Conservation (phyloP, 2,888 invertebrate species). For the Coenonympha glycerion region DNA sequence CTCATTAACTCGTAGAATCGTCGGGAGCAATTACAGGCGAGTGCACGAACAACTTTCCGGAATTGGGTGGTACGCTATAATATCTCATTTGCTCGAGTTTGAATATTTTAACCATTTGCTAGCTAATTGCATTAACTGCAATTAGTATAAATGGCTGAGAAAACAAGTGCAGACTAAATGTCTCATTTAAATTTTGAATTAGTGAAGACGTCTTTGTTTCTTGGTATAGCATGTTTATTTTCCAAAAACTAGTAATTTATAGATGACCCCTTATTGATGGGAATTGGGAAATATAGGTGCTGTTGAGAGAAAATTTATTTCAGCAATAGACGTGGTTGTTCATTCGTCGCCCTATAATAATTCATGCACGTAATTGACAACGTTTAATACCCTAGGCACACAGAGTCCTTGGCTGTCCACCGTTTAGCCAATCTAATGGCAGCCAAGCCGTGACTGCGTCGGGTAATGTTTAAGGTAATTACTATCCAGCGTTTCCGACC, state of each 20-base stretch:
- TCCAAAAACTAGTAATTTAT: too few relatives aligned
- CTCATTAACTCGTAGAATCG: neutral
- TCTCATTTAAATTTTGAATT: too few relatives aligned
- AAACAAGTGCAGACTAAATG: neutral
- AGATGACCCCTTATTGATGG: too few relatives aligned
- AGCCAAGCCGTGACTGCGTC: neutral
- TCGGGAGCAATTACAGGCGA: conserved; percentile 13
- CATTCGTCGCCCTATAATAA: too few relatives aligned
- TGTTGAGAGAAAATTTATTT: too few relatives aligned
- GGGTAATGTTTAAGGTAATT: neutral
- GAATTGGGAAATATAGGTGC: too few relatives aligned
- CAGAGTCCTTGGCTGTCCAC: neutral
- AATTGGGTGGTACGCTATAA: conserved; percentile 2
- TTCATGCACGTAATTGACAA: neutral
- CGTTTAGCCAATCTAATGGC: neutral
- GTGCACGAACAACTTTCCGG: conserved; percentile 9
- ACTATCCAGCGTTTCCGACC: neutral
- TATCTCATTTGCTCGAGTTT: conserved; percentile 14
- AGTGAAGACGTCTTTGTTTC: too few relatives aligned
- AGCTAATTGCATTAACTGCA: conserved; percentile 24
- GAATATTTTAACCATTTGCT: conserved; percentile 20
- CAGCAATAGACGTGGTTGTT: too few relatives aligned
- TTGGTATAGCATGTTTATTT: too few relatives aligned
- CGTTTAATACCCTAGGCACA: neutral
- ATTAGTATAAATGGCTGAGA: conserved; percentile 12